Percentiles rank a stretch among this genome's conserved stretches.
Evolutionary conservation across 2,113 vertebrate species (phyloP).

Genomic region (Apaloderma vittatum): DNA sequence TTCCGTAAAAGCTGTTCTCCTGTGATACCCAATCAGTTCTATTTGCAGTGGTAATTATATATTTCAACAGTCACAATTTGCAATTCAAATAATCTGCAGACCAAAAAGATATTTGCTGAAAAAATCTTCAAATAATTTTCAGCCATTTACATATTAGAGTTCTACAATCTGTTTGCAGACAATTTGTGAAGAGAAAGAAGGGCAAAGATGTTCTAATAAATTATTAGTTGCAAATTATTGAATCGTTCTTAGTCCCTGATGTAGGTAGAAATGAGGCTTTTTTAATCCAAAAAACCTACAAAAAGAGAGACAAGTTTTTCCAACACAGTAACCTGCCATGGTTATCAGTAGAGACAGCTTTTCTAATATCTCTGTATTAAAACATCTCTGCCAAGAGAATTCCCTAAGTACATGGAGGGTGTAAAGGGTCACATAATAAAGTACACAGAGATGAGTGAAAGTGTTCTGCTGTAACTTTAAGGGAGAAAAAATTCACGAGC

Average conservation of each 20-base stretch:
- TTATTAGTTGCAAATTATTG: slow-evolving; percentile 41
- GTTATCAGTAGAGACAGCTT: background rate
- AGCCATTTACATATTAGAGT: slow-evolving; percentile 31
- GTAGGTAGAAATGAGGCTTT: background rate
- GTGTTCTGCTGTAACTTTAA: background rate
- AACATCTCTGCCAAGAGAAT: background rate
- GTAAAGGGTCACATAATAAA: background rate
- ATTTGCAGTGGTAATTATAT: slow-evolving; percentile 31
- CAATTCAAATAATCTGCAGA: slow-evolving; percentile 38
- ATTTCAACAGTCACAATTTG: slow-evolving; percentile 35
- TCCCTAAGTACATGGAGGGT: background rate
- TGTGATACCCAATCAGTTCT: slow-evolving; percentile 9
- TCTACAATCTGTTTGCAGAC: slow-evolving; percentile 46
- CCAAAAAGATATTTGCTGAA: slow-evolving; percentile 44
- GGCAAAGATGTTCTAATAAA: slow-evolving; percentile 47
- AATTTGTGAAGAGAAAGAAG: slow-evolving; percentile 38
- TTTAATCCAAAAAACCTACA: background rate
- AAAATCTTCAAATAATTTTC: slow-evolving; percentile 42
- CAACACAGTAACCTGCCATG: background rate
- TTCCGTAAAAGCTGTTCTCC: background rate
- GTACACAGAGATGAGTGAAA: background rate
- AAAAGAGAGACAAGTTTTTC: background rate
- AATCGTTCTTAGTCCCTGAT: background rate
- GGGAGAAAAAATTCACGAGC: background rate
- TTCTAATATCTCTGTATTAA: background rate